A percentile compares a stretch with the other conserved stretches of the same genome.
These are phyloP conservation scores for Agelas oroides DNA, from an alignment of 37 sponge, comb jelly and placozoan genomes.

Conservation along the genomic window DNA sequence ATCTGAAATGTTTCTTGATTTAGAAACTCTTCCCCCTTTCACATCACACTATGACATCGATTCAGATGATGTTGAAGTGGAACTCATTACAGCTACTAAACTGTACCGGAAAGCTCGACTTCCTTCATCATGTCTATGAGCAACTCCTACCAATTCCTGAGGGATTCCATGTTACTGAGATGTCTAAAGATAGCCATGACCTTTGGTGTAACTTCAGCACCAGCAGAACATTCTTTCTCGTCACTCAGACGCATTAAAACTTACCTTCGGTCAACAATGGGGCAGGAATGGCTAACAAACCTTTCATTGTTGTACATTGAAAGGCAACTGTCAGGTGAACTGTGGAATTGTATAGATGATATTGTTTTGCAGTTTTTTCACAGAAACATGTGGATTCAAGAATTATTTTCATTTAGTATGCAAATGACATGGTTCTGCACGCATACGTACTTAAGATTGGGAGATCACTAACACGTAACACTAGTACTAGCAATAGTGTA, in stretches of 20 bases:
- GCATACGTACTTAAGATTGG: too few relatives aligned
- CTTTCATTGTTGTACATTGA: constrained; percentile 11
- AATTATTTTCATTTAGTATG: too few relatives aligned
- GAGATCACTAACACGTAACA: too few relatives aligned
- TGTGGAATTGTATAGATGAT: constrained; percentile 10
- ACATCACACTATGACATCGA: constrained; percentile 23
- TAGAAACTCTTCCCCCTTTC: constrained; percentile 11
- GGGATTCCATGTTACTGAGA: neutral
- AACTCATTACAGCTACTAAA: neutral
- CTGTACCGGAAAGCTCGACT: neutral
- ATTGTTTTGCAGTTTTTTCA: neutral
- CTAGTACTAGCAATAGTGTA: too few relatives aligned
- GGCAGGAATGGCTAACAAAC: neutral
- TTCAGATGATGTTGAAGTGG: neutral
- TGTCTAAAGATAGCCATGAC: constrained; percentile 24
- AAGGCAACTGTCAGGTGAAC: constrained; percentile 5
- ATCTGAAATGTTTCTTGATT: neutral
- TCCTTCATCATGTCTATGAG: neutral
- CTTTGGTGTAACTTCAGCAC: constrained; percentile 9
- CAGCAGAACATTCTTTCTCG: constrained; percentile 14
- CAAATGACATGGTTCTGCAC: too few relatives aligned
- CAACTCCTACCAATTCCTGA: neutral
- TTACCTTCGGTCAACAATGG: constrained; percentile 14
- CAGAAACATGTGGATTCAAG: neutral
- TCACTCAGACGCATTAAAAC: constrained; percentile 11